phyloP scores from a whole-genome alignment of 2,113 vertebrate genomes.

The Oryzias woworae region DNA sequence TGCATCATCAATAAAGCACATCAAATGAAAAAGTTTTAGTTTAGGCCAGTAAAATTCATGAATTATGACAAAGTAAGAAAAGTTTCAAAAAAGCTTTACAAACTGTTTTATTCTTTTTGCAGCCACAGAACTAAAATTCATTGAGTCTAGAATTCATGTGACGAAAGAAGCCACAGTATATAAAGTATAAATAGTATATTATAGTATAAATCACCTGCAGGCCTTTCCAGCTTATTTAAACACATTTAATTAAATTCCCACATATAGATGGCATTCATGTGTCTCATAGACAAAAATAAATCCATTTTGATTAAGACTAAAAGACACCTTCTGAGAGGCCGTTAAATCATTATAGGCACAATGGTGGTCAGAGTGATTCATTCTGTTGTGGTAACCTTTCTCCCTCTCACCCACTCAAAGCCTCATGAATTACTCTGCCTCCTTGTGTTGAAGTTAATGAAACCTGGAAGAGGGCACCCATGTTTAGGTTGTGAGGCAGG shows the following conservation, averaged over 20 bases:
- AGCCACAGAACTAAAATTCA: conserved; percentile 1
- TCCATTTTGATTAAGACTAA: conserved; percentile 48
- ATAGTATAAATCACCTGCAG: conserved; percentile 26
- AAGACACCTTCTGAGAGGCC: conserved; percentile 42
- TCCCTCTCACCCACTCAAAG: conserved; percentile 42
- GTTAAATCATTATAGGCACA: conserved; percentile 16
- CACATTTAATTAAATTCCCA: conserved; percentile 48
- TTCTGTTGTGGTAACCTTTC: conserved; percentile 56
- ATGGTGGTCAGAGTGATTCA: conserved; percentile 42
- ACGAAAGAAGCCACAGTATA: conserved; percentile 38
- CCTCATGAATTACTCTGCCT: conserved; percentile 46
- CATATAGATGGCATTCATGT: conserved; percentile 39
- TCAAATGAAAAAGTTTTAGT: not conserved
- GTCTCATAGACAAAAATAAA: conserved; percentile 27
- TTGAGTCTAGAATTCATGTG: conserved; percentile 30
- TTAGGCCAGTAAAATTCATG: not conserved
- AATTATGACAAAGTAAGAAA: not conserved
- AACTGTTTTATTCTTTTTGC: not conserved
- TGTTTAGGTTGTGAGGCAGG: conserved; percentile 11
- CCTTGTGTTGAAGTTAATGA: conserved; percentile 37
- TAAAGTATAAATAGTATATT: too few species aligned
- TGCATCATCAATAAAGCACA: not conserved
- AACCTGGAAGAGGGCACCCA: conserved; percentile 32
- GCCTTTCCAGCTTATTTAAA: conserved; percentile 66
- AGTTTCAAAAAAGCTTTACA: not conserved